Evolutionary conservation across 2,888 invertebrate species (phyloP).

Genomic region (Diadromus collaris): DNA sequence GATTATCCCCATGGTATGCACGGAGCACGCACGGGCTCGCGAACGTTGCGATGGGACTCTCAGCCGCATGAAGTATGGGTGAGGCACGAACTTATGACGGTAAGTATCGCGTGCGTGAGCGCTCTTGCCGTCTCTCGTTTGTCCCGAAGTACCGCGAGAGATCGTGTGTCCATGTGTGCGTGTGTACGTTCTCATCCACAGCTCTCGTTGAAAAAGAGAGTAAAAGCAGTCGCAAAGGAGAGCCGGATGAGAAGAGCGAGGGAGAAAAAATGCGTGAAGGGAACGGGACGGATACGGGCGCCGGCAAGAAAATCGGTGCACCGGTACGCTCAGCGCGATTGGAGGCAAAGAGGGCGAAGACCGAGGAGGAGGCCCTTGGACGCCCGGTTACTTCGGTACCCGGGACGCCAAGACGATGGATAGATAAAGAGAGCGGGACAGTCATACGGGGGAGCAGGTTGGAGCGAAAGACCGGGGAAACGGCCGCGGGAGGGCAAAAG

Average conservation of each 20-base stretch:
- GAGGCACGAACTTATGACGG: slow-evolving; percentile 63
- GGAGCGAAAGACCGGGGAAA: slow-evolving; percentile 42
- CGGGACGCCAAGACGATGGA: slow-evolving; percentile 43
- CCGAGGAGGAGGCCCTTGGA: slow-evolving; percentile 15
- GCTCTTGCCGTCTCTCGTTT: background rate
- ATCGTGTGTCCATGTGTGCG: background rate
- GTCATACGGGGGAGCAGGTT: slow-evolving; percentile 14
- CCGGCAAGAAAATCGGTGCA: slow-evolving; percentile 31
- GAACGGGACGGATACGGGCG: slow-evolving; percentile 26
- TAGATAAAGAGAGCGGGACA: slow-evolving; percentile 54
- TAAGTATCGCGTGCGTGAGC: slow-evolving; percentile 58
- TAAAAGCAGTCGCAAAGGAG: background rate
- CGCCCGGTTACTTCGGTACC: slow-evolving; percentile 24
- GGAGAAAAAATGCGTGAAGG: slow-evolving; percentile 49
- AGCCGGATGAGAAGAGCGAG: slow-evolving; percentile 15
- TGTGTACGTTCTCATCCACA: background rate
- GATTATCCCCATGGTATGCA: slow-evolving; percentile 18
- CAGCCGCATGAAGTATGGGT: slow-evolving; percentile 62
- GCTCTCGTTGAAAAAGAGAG: background rate
- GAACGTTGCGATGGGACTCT: slow-evolving; percentile 48
- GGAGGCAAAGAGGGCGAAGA: slow-evolving; percentile 25
- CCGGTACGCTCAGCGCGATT: slow-evolving; percentile 3
- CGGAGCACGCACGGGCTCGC: slow-evolving; percentile 43
- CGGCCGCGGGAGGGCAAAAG: slow-evolving; percentile 58
- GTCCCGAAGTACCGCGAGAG: background rate